phyloP scores from a whole-genome alignment of 2,797 vertebrate species.

The Myotis myotis region DNA sequence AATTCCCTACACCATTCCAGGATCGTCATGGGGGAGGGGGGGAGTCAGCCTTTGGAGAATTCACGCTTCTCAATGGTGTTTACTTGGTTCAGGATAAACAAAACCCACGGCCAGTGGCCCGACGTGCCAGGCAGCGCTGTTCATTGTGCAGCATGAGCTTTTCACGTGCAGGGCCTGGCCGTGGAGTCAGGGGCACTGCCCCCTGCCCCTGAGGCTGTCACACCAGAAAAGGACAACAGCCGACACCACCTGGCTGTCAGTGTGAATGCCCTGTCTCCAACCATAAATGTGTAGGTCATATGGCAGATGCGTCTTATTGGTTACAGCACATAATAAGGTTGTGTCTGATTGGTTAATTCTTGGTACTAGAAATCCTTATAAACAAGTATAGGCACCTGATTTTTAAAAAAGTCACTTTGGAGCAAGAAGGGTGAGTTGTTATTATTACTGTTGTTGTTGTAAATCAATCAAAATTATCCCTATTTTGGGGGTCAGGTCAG shows the following conservation, averaged over 20 bases:
- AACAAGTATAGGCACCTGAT: background rate
- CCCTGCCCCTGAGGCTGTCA: background rate
- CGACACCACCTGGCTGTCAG: accelerated
- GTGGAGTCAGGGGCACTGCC: background rate
- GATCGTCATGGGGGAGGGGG: background rate
- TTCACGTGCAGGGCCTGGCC: background rate
- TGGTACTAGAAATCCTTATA: background rate
- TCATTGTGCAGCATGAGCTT: background rate
- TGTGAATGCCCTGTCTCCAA: background rate
- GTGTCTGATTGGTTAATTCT: background rate
- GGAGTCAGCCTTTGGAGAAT: background rate
- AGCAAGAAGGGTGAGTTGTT: background rate
- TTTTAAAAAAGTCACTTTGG: background rate
- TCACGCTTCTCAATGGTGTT: background rate
- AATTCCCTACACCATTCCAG: background rate
- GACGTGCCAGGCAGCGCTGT: accelerated
- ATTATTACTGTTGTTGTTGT: background rate
- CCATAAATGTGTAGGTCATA: too few species aligned
- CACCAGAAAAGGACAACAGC: background rate
- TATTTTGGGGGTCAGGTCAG: background rate
- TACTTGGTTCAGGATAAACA: background rate
- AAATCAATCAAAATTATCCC: background rate
- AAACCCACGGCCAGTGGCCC: background rate
- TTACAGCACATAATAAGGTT: background rate
- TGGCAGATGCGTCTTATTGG: background rate